Conservation (phyloP, 2,888 invertebrate genomes). For the Brachylomia viminalis region DNA sequence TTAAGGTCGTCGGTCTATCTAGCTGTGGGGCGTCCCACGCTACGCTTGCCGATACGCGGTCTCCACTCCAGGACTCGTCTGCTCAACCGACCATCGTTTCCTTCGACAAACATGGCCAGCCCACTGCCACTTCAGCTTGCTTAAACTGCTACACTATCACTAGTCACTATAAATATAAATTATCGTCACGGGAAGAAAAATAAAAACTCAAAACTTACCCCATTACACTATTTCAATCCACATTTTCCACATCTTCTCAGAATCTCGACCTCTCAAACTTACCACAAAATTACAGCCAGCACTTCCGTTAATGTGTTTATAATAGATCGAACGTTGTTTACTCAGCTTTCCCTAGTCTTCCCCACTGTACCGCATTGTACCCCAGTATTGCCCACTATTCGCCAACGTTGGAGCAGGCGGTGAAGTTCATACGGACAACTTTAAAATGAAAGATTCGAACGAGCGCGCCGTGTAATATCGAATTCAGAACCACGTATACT, state of each 20-base stretch:
- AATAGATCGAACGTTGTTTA: constrained; percentile 74
- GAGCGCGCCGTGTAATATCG: constrained; percentile 68
- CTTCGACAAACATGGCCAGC: too few species aligned
- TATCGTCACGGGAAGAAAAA: too few species aligned
- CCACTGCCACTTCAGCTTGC: too few species aligned
- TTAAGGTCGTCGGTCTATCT: too few species aligned
- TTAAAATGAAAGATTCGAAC: constrained; percentile 83
- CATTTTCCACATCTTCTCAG: constrained; percentile 17
- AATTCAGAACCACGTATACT: constrained; percentile 61
- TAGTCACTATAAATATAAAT: too few species aligned
- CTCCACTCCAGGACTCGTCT: too few species aligned
- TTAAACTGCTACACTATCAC: background rate
- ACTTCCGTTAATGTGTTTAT: constrained; percentile 59
- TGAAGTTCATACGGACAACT: constrained; percentile 77
- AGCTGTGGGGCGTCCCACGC: too few species aligned
- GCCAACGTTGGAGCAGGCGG: constrained; percentile 26
- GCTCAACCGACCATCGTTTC: too few species aligned
- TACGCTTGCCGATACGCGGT: too few species aligned
- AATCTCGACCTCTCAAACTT: constrained; percentile 24
- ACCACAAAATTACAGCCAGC: constrained; percentile 34
- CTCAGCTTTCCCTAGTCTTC: constrained; percentile 57
- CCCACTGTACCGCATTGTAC: constrained; percentile 48
- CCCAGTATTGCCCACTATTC: constrained; percentile 37
- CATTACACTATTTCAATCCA: constrained; percentile 30
- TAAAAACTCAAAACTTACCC: background rate